phyloP scores from a whole-genome alignment of 2,888 invertebrate species.

The Drosophila borealis region DNA sequence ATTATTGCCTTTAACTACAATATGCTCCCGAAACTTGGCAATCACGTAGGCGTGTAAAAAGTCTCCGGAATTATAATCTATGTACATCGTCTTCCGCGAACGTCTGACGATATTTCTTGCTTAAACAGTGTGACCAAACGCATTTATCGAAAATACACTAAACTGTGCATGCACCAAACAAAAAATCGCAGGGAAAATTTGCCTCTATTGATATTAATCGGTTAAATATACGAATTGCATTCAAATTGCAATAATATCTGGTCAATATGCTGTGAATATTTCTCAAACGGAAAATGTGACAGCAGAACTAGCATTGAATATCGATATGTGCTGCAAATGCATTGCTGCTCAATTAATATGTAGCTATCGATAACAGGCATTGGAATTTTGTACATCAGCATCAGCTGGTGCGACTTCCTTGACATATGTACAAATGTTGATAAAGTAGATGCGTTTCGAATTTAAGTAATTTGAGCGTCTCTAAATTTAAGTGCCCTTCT shows the following conservation, averaged over 20 bases:
- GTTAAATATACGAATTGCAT: not conserved
- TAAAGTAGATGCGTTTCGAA: not conserved
- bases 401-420: slow-evolving; percentile 36
- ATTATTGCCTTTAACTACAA: slow-evolving; percentile 35
- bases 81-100: slow-evolving; percentile 62
- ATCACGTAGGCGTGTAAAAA: slow-evolving; percentile 58
- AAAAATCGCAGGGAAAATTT: not conserved
- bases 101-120: slow-evolving; percentile 56
- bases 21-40: slow-evolving; percentile 41
- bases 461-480: no score
- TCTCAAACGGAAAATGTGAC: no score
- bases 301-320: not conserved
- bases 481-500: no score
- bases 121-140: slow-evolving; percentile 39
- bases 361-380: slow-evolving; percentile 23
- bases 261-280: not conserved
- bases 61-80: slow-evolving; percentile 60
- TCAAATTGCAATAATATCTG: not conserved
- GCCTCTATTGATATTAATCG: not conserved
- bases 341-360: not conserved
- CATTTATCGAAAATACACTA: not conserved
- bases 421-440: slow-evolving; percentile 3
- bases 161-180: not conserved
- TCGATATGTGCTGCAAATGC: slow-evolving; percentile 8
- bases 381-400: slow-evolving; percentile 7